These are phyloP conservation scores for Formica exsecta DNA, from an alignment of 1,140 invertebrate genomes.

Conservation along the genomic window DNA sequence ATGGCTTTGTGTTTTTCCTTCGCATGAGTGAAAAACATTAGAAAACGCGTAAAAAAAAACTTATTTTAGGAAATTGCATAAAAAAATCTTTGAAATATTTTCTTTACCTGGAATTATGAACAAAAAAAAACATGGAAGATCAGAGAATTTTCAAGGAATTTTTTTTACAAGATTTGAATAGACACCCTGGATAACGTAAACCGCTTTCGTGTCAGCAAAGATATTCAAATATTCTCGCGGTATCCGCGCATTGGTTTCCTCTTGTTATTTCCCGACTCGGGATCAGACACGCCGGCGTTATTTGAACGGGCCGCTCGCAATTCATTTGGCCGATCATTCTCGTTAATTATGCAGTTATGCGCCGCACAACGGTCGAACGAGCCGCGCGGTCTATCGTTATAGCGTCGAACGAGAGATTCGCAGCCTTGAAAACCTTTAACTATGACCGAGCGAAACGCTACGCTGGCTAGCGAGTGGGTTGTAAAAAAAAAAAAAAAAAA, in stretches of 20 bases:
- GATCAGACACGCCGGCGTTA: constrained; percentile 43
- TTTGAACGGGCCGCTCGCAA: constrained; percentile 36
- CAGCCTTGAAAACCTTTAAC: constrained; percentile 40
- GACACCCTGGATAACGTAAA: not conserved
- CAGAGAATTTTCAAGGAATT: no score
- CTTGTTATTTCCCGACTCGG: constrained; percentile 14
- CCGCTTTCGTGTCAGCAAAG: constrained; percentile 1
- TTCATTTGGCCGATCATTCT: constrained; percentile 60
- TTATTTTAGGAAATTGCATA: no score
- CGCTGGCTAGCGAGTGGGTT: not conserved
- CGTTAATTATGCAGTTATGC: constrained; percentile 64
- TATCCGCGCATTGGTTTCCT: not conserved
- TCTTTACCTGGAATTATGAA: no score
- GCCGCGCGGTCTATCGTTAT: constrained; percentile 37
- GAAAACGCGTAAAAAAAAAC: no score
- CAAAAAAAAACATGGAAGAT: no score
- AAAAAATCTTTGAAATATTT: no score
- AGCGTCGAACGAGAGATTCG: constrained; percentile 29
- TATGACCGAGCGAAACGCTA: constrained; percentile 22
- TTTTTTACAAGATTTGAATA: no score
- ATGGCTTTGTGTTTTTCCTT: no score
- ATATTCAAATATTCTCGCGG: constrained; percentile 21
- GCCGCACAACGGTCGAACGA: constrained; percentile 22
- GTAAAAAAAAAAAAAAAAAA: not conserved
- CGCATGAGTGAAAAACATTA: no score